These are phyloP conservation scores for Folsomia candida DNA, from an alignment of 2,888 invertebrate genomes.

Conservation along the genomic window DNA sequence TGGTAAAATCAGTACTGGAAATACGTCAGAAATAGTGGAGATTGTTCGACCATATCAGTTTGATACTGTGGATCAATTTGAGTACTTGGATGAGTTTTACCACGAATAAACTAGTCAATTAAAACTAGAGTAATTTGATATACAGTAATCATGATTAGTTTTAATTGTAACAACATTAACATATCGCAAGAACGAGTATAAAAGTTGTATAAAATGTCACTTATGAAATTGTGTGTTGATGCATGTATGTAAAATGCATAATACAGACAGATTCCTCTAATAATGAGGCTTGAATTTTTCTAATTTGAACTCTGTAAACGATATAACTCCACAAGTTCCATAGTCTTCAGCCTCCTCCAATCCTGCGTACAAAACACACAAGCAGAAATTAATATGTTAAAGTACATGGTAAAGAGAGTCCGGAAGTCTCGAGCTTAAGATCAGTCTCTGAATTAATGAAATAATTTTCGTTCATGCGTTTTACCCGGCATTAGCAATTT, in stretches of 20 bases:
- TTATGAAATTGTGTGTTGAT: too few relatives aligned
- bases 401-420: neutral
- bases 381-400: slow-evolving; percentile 4
- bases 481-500: slow-evolving; percentile 36
- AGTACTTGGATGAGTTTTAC: slow-evolving; percentile 32
- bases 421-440: slow-evolving; percentile 1
- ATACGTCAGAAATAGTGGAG: slow-evolving; percentile 55
- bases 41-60: slow-evolving; percentile 52
- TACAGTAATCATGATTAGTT: too few relatives aligned
- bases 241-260: too few relatives aligned
- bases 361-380: slow-evolving; percentile 6
- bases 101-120: neutral
- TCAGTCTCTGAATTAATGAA: too few relatives aligned
- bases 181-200: too few relatives aligned
- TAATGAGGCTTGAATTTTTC: slow-evolving; percentile 37
- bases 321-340: slow-evolving; percentile 31
- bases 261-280: slow-evolving; percentile 4
- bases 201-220: too few relatives aligned
- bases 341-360: slow-evolving; percentile 29
- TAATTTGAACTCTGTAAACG: slow-evolving; percentile 37
- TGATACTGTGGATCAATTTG: slow-evolving; percentile 39
- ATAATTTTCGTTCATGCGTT: slow-evolving; percentile 2
- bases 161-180: too few relatives aligned
- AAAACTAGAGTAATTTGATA: too few relatives aligned
- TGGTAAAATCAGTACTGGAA: slow-evolving; percentile 68